Base-by-base conservation (phyloP, 2,113 vertebrate species). In the Sterrhoptilus dennistouni region DNA sequence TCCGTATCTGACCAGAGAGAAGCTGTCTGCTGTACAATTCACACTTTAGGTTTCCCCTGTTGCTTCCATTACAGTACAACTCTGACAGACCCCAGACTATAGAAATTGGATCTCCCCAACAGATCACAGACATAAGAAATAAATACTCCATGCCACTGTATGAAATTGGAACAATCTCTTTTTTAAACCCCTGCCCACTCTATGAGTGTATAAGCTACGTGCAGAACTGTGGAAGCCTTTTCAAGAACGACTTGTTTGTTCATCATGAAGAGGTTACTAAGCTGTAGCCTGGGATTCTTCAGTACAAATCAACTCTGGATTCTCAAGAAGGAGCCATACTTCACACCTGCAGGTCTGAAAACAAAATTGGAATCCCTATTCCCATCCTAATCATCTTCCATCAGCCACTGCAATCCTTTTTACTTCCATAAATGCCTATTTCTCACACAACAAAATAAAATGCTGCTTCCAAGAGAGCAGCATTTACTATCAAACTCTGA, bases 21-120 rank as follows among this genome's bases (percentile, higher is more conserved):
- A 57, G 2, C 8, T 61, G 7, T 54, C 18, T 66, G 20, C 29
- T 47, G 8, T 11, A 63, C 9, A 83, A 44, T 22, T 56, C 7
- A 4, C 0, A 1, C 14, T 44, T 63, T 7, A 12, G 0, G 0
- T 25, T 72, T 33, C 17, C 16, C 6, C 14, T 28, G 4, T 17
- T 83, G 16, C n/a, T 52, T 80, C 29, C 5, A 1, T 28, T 27
- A 68, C 21, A 50, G 18, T 27, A 83, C 9, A 56, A 11, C 35
- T 38, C 8, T 3, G 5, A 66, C 38, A 64, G 14, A n/a, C 1
- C 27, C 49, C 28, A 52, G 7, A 36, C 0, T 19, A 12, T 7
- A 56, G 35, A 64, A 95, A 86, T 12, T 25, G 14, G 4, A 64
- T 49, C 7, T 72, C 11, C 49, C 20, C 11, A 84, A 3, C 4